phyloP scores from a whole-genome alignment of 2,888 invertebrate species.

The Lasioglossum vierecki region DNA sequence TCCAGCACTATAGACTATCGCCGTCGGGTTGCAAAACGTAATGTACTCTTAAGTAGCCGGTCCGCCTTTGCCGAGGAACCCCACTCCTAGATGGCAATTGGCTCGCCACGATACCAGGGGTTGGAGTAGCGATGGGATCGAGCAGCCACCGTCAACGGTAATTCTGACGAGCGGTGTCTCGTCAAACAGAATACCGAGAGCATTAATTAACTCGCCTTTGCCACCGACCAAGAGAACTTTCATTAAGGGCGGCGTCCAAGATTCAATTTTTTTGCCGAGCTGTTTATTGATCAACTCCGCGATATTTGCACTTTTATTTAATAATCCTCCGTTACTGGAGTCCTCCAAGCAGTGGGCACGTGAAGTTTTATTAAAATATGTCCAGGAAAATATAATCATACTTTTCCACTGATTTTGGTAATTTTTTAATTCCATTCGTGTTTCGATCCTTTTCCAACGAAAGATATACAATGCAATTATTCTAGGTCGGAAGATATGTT shows the following conservation, averaged over 20 bases:
- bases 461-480: too few relatives aligned
- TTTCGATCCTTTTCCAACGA: too few relatives aligned
- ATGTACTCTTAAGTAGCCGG: slow-evolving; percentile 37
- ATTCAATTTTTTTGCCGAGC: neutral
- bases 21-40: slow-evolving; percentile 18
- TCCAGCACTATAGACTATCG: slow-evolving; percentile 1
- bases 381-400: neutral
- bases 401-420: neutral
- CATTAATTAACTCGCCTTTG: slow-evolving; percentile 4
- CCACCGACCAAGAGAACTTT: neutral
- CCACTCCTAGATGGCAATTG: slow-evolving; percentile 57
- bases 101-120: slow-evolving; percentile 53
- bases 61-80: slow-evolving; percentile 40
- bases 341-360: neutral
- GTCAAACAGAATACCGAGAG: slow-evolving; percentile 1
- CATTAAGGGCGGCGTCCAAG: neutral
- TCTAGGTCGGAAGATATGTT: too few relatives aligned
- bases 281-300: neutral
- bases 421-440: too few relatives aligned
- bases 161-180: neutral
- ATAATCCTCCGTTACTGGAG: neutral
- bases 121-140: slow-evolving; percentile 11
- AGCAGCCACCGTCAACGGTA: neutral
- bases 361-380: too few relatives aligned
- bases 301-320: neutral